Base-by-base conservation (phyloP, 2,113 vertebrate genomes). In the Corythaeola cristata region DNA sequence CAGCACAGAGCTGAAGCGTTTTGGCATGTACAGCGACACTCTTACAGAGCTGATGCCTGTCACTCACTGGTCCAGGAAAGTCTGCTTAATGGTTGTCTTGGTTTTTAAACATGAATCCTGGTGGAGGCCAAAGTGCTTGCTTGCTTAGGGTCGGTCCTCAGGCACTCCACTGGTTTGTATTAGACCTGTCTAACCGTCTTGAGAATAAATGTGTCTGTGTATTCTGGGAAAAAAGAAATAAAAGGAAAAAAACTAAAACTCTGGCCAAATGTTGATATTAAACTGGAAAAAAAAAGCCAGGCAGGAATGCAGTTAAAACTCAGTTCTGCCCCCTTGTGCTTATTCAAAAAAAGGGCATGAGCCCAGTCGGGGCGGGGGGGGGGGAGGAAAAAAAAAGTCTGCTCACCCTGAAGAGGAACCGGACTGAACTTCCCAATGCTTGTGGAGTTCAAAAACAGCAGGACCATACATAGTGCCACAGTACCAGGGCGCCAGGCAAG, bases 341-440 rank as follows among this genome's bases (percentile, higher is more conserved):
- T 88, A 62, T 7, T 52, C 39, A 24, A 85, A 58, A 93, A 85
- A 85, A 88, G 32, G n/a, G 8, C 10, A 55, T 12, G 6, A 80
- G 41, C 9, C 18, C 6, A 1, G 23, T 44, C n/a, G n/a, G n/a
- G 9, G 11, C 1, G 19, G 6, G 6, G 2, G 4, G 1, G 8
- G 8, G 17, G 26, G 35, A 49, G 35, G 13, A 33, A 35, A 62
- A 41, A 24, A 24, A 2, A 86, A 37, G 33, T 58, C 27, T 21
- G 16, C 6, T 91, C 3, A 55, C 35, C 26, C 17, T 63, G 20
- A 55, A 71, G 49, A 28, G 35, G 12, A 91, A 72, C 16, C 59
- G 20, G 3, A 79, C 41, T 69, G 23, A 64, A 72, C 33, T 87
- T 62, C 41, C 28, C n/a, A 33, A 13, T 59, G 33, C 7, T 12